phyloP scores from a whole-genome alignment of 1,140 invertebrate genomes.

The Psix sp. region DNA sequence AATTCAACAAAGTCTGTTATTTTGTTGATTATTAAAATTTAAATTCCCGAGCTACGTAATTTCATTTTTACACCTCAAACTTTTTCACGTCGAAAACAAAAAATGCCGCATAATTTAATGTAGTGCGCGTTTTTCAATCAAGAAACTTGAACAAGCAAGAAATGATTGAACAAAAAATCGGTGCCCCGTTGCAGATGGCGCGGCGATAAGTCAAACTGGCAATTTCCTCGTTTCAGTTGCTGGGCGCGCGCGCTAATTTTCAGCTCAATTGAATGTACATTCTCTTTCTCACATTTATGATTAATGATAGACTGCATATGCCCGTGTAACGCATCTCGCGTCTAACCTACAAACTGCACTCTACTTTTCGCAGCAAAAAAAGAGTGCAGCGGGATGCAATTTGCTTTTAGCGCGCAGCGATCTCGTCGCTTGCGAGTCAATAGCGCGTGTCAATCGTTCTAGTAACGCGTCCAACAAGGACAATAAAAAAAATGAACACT shows the following conservation, averaged over 20 bases:
- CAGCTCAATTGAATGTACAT: slow-evolving; percentile 45
- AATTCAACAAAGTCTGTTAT: too few relatives aligned
- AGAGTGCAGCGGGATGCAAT: slow-evolving; percentile 17
- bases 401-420: slow-evolving; percentile 29
- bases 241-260: slow-evolving; percentile 31
- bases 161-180: slow-evolving; percentile 1
- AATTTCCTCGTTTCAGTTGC: slow-evolving; percentile 32
- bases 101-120: too few relatives aligned
- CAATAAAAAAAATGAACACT: slow-evolving; percentile 20
- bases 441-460: slow-evolving; percentile 52
- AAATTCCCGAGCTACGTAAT: too few relatives aligned
- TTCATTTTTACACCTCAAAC: too few relatives aligned
- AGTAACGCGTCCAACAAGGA: slow-evolving; percentile 36
- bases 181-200: slow-evolving; percentile 2
- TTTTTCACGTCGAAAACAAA: too few relatives aligned
- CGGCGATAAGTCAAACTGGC: slow-evolving; percentile 5
- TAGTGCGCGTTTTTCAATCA: too few relatives aligned
- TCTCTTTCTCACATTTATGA: slow-evolving; percentile 50
- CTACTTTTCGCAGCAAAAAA: slow-evolving; percentile 41
- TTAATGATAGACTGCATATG: slow-evolving; percentile 27
- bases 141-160: not conserved
- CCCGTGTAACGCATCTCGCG: slow-evolving; percentile 40
- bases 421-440: slow-evolving; percentile 28
- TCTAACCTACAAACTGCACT: slow-evolving; percentile 52
- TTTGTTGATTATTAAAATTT: too few relatives aligned